These are phyloP conservation scores for Scolanthus callimorphus DNA, from an alignment of 92 coral and sea anemone genomes.

Conservation along the genomic window DNA sequence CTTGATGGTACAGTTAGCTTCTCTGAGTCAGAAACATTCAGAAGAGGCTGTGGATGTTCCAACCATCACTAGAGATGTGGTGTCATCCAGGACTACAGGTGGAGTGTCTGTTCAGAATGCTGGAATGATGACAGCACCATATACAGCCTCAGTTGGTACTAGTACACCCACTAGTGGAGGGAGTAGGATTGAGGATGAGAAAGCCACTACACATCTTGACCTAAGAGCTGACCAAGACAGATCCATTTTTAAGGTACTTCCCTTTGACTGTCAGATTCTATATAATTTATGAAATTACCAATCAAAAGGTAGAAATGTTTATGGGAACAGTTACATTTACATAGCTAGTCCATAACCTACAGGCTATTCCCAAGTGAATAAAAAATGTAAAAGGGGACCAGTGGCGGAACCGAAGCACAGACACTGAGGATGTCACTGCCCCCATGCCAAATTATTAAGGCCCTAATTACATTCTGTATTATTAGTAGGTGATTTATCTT, in stretches of 20 bases:
- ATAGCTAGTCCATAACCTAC: too few species aligned
- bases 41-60: slow-evolving; percentile 30
- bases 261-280: too few species aligned
- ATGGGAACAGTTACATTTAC: too few species aligned
- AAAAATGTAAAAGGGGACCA: too few species aligned
- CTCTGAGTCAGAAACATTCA: slow-evolving; percentile 63
- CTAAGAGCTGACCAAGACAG: slow-evolving; percentile 11
- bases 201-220: slow-evolving; percentile 18
- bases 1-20: slow-evolving; percentile 62
- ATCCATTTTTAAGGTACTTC: neutral
- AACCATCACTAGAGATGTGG: neutral
- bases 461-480: too few species aligned
- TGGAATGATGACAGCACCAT: slow-evolving; percentile 17
- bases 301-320: too few species aligned
- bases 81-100: neutral
- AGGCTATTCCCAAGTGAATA: too few species aligned
- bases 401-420: too few species aligned
- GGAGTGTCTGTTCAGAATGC: slow-evolving; percentile 1
- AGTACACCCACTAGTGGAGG: slow-evolving; percentile 4
- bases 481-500: too few species aligned
- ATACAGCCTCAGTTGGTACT: slow-evolving; percentile 24
- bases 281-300: too few species aligned
- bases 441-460: too few species aligned
- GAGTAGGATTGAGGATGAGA: slow-evolving; percentile 3
- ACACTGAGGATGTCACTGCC: too few species aligned